phyloP scores from a whole-genome alignment of 2,888 invertebrate genomes.

The Epirrhoe alternata region DNA sequence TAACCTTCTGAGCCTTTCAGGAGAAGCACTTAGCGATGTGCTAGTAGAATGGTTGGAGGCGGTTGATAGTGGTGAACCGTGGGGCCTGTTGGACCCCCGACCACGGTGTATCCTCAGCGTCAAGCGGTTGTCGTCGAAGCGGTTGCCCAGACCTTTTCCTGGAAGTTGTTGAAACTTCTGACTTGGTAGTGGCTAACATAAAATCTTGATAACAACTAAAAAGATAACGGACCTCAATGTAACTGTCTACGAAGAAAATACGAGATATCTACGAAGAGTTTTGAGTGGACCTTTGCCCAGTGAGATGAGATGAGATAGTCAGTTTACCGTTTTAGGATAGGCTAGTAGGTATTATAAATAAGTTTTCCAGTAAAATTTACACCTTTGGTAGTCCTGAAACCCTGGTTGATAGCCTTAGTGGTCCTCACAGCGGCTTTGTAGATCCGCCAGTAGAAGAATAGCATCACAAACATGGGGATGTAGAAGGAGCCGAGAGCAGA shows the following conservation, averaged over 20 bases:
- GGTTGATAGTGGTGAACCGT: slow-evolving; percentile 88
- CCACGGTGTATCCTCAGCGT: slow-evolving; percentile 96
- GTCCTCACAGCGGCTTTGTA: slow-evolving; percentile 97
- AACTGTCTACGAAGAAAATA: too few relatives aligned
- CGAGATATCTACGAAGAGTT: too few relatives aligned
- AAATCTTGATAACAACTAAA: background rate
- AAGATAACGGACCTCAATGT: background rate
- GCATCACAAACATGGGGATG: slow-evolving; percentile 98
- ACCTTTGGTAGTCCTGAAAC: slow-evolving; percentile 94
- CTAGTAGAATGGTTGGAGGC: slow-evolving; percentile 89
- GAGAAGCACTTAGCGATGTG: slow-evolving; percentile 88
- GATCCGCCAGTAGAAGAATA: slow-evolving; percentile 99
- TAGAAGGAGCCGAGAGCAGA: slow-evolving; percentile 99
- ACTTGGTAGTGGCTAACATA: background rate
- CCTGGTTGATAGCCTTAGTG: slow-evolving; percentile 96
- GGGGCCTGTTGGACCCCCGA: slow-evolving; percentile 91
- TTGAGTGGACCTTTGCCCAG: too few relatives aligned
- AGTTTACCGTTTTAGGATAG: too few relatives aligned
- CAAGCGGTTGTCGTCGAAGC: slow-evolving; percentile 95
- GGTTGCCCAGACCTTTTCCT: slow-evolving; percentile 88
- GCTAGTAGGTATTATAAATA: too few relatives aligned
- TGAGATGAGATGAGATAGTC: too few relatives aligned
- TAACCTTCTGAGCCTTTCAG: slow-evolving; percentile 83
- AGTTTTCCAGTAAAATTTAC: slow-evolving; percentile 34
- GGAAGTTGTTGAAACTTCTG: slow-evolving; percentile 37